phyloP scores from a whole-genome alignment of 2,797 vertebrate genomes.

The Taenioides sp. region DNA sequence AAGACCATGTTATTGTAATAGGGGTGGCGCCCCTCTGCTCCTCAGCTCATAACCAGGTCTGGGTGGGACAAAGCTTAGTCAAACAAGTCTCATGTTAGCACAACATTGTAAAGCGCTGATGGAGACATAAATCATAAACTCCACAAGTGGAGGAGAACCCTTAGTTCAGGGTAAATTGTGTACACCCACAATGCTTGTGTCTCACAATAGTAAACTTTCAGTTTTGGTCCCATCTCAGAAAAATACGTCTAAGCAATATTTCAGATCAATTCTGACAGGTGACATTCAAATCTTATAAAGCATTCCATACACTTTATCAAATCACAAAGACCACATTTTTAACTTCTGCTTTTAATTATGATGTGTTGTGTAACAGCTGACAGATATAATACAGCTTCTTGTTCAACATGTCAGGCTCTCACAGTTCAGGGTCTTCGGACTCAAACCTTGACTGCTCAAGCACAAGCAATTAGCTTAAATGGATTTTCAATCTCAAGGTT shows the following conservation, averaged over 20 bases:
- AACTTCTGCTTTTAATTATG: not conserved
- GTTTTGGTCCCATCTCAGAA: no score
- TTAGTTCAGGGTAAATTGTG: not conserved
- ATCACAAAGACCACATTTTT: not conserved
- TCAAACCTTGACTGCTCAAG: slow-evolving; percentile 18
- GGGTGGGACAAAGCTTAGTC: slow-evolving; percentile 21
- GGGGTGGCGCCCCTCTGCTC: slow-evolving; percentile 22
- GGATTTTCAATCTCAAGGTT: slow-evolving; percentile 50
- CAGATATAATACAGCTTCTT: slow-evolving; percentile 12
- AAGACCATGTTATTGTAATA: slow-evolving; percentile 9
- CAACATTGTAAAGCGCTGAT: not conserved
- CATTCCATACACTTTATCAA: not conserved
- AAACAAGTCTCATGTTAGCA: not conserved
- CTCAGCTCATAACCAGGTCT: slow-evolving; percentile 21
- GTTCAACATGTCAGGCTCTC: slow-evolving; percentile 4
- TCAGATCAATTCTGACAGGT: not conserved
- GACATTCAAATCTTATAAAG: not conserved
- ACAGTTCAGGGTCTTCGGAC: slow-evolving; percentile 19
- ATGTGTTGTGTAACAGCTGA: not conserved
- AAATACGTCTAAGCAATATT: not conserved
- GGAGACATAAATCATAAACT: not conserved
- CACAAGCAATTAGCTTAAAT: slow-evolving; percentile 47
- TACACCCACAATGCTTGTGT: not conserved
- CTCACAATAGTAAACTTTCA: not conserved
- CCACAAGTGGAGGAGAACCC: not conserved